phyloP scores from a whole-genome alignment of 2,797 vertebrate genomes.

The Notolabrus celidotus region DNA sequence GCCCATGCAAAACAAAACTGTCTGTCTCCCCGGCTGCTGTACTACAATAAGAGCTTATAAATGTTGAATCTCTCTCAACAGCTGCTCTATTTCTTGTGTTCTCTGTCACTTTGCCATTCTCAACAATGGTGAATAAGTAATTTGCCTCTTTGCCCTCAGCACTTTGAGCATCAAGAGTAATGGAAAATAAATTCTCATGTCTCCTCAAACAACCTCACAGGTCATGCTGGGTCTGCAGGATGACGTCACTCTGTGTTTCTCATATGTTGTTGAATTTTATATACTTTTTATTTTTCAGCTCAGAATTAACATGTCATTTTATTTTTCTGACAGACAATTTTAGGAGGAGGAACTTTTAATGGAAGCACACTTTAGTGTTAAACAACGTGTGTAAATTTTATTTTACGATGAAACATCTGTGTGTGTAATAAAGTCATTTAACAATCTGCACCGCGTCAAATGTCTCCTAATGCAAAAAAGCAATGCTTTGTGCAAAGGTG shows the following conservation, averaged over 20 bases:
- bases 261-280: neutral
- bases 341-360: conserved; percentile 2
- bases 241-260: neutral
- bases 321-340: neutral
- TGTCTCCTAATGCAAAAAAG: too few species aligned
- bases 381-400: too few species aligned
- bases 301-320: neutral
- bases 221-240: neutral
- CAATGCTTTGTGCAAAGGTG: too few species aligned
- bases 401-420: too few species aligned
- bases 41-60: conserved; percentile 46
- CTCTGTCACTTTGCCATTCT: conserved; percentile 18
- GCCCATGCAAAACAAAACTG: conserved; percentile 15
- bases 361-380: conserved; percentile 5
- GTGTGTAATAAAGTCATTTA: too few species aligned
- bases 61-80: conserved; percentile 46
- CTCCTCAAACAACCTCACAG: conserved; percentile 10
- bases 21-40: conserved; percentile 32
- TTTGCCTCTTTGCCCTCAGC: conserved; percentile 41
- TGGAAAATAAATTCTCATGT: neutral
- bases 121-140: conserved; percentile 48
- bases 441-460: too few species aligned
- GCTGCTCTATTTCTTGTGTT: conserved; percentile 33
- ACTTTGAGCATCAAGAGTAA: conserved; percentile 16
- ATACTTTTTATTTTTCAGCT: neutral